phyloP scores from a whole-genome alignment of 2,797 vertebrate genomes.

The Halcyon chelicuti region DNA sequence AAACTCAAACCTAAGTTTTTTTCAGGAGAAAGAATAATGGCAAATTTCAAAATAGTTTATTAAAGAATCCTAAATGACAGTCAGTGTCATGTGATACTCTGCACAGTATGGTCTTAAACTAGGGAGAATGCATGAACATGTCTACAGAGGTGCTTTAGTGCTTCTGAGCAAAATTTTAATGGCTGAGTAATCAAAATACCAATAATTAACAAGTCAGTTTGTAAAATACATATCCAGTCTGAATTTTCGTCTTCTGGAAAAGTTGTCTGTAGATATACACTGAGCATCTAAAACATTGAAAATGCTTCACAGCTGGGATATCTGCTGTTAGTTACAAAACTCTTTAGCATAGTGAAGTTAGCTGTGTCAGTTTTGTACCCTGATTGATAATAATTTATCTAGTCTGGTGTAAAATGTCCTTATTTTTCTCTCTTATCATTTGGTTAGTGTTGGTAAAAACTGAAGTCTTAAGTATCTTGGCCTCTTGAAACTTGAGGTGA shows the following conservation, averaged over 20 bases:
- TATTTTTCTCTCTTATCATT: not conserved
- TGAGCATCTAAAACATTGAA: not conserved
- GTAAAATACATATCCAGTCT: not conserved
- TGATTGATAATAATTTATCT: not conserved
- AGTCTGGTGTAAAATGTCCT: not conserved
- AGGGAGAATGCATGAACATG: accelerated
- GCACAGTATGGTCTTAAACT: not conserved
- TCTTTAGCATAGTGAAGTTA: not conserved
- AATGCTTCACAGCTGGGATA: not conserved
- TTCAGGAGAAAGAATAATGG: not conserved
- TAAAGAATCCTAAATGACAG: not conserved
- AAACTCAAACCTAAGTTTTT: not conserved
- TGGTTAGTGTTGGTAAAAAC: not conserved
- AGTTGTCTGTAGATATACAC: not conserved
- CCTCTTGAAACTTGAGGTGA: not conserved
- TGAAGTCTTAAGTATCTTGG: not conserved
- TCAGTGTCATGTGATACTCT: not conserved
- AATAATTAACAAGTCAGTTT: not conserved
- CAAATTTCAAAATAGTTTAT: not conserved
- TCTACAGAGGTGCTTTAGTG: not conserved
- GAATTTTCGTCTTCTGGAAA: not conserved
- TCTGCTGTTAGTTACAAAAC: not conserved
- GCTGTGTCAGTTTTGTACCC: not conserved
- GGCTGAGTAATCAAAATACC: not conserved
- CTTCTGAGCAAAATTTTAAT: not conserved